Percentiles rank a stretch among this genome's conserved stretches.
phyloP scores from a whole-genome alignment of 2,113 vertebrate species.

The Capreolus pygargus region DNA sequence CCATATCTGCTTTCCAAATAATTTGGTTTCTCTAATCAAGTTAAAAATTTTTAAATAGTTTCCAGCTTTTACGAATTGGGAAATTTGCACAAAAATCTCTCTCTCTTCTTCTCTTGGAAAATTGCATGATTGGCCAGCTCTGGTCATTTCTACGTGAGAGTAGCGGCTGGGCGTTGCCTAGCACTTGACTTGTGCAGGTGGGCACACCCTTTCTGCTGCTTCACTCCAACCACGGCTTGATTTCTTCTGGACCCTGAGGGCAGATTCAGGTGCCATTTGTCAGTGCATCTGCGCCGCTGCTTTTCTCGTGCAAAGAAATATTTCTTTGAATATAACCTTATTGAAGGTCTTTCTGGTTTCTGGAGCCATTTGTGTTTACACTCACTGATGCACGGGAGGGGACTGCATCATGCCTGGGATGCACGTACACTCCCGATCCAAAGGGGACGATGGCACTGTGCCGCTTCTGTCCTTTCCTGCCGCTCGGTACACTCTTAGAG shows the following conservation, averaged over 20 bases:
- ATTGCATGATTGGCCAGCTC: no score
- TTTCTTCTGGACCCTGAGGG: no score
- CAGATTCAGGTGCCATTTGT: background rate
- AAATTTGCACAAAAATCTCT: background rate
- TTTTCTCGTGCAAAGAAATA: background rate
- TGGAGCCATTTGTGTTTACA: background rate
- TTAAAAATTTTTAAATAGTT: background rate
- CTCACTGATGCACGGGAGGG: no score
- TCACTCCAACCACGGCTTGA: rapidly evolving
- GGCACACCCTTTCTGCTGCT: background rate
- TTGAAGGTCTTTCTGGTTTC: background rate
- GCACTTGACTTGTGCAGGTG: background rate
- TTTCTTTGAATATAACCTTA: background rate
- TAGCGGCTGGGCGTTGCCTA: rapidly evolving
- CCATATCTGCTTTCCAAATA: background rate
- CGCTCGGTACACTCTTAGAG: background rate
- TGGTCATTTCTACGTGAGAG: rapidly evolving
- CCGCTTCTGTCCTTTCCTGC: background rate
- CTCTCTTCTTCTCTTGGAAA: background rate
- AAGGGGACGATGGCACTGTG: background rate
- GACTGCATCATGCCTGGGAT: background rate
- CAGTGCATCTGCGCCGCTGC: background rate
- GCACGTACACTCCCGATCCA: rapidly evolving
- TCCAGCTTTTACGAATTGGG: background rate
- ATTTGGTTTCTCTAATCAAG: background rate